Conservation (phyloP, 2,113 vertebrate species). For the Gymnorhina tibicen region DNA sequence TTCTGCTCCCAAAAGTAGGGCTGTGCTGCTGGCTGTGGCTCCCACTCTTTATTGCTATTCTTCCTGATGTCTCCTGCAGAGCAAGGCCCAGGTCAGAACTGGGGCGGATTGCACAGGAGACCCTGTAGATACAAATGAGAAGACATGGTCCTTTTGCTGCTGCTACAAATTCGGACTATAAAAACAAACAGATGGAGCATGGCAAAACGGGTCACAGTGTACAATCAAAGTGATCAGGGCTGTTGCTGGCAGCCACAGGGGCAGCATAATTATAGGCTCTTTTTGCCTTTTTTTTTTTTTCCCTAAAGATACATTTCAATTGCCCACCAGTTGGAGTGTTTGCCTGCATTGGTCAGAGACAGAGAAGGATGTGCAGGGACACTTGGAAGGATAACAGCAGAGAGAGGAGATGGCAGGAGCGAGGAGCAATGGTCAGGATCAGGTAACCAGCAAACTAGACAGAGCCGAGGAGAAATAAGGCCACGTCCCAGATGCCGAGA, state of each 20-base stretch:
- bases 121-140: neutral
- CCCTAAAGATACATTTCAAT: neutral
- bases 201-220: constrained; percentile 14
- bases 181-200: constrained; percentile 30
- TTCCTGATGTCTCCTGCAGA: neutral
- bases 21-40: neutral
- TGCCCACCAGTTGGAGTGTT: neutral
- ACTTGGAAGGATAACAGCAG: neutral
- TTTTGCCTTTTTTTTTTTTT: rapidly evolving
- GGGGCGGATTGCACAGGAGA: neutral
- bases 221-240: neutral
- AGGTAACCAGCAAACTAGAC: neutral
- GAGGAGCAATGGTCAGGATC: neutral
- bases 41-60: neutral
- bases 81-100: neutral
- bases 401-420: neutral
- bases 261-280: neutral
- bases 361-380: neutral
- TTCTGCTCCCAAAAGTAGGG: neutral
- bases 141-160: neutral
- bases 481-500: neutral
- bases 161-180: neutral
- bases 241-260: neutral
- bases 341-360: neutral
- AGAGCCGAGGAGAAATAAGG: neutral